Base-by-base conservation (phyloP, 2,888 invertebrate genomes). In the Limenitis camilla region DNA sequence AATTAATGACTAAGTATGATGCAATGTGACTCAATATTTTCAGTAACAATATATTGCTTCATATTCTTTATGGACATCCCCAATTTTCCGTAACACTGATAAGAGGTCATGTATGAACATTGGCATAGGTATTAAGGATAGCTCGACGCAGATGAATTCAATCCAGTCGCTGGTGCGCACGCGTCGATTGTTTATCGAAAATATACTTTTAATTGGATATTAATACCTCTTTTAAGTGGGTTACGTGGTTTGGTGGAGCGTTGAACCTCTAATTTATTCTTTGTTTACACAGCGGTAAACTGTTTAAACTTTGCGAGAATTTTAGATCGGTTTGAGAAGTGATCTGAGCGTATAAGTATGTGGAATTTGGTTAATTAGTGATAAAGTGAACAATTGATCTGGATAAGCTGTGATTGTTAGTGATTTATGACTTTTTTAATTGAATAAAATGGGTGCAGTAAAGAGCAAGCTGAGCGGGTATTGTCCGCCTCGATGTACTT, bases 211-310 rank as follows among this genome's bases (percentile, higher is more conserved):
- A 50, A 60, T 52, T 56, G 50, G 53, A 59, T 59, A 55, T 56
- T 62, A 60, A 60, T 59, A 60, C 41, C 32, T 39, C n/a, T 49
- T 52, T 44, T 52, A 58, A 61, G 56, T 60, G 61, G 54, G 40
- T 58, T 56, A 56, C 58, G 56, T 52, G 44, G 52, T 48, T 42
- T 43, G 51, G 47, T 33, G 33, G 30, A 49, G 40, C 44, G 57
- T 58, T 55, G 56, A 62, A 61, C 59, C 58, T 64, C 64, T 66
- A 67, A 69, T 66, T 67, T 61, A 60, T 64, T 63, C 46, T 53
- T 69, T 80, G 78, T 81, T 81, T 81, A 81, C 74, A 63, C 64
- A 68, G 65, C 62, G 66, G 67, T 68, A 67, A 62, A 68, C 69
- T 71, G 69, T 68, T 58, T 59, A 70, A 71, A 69, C 66, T 56